Evolutionary conservation across 1,140 invertebrate species (phyloP).

Genomic region (Penaeus vannamei): DNA sequence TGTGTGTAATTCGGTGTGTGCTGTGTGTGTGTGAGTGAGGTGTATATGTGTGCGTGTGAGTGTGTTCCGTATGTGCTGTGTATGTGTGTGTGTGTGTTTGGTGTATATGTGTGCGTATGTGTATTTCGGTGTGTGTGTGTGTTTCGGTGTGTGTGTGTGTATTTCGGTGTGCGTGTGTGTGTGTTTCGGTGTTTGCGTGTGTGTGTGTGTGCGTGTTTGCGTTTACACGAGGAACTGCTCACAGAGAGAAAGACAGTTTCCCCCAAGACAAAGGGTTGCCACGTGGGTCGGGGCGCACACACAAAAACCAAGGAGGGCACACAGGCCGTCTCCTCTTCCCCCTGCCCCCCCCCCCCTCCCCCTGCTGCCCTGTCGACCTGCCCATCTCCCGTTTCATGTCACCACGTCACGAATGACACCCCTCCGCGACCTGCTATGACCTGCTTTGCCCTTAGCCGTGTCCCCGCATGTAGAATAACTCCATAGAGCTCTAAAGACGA

Average conservation of each 20-base stretch:
- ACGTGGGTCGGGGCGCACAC: too few relatives aligned
- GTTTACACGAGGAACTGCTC: not conserved
- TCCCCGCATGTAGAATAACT: too few relatives aligned
- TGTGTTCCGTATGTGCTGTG: constrained; percentile 9
- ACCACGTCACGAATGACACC: not conserved
- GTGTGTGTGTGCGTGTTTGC: constrained; percentile 4
- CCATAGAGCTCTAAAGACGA: not conserved
- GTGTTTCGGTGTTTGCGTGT: not conserved
- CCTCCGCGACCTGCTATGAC: too few relatives aligned
- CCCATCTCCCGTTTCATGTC: constrained; percentile 4
- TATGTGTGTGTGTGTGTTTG: constrained; percentile 16
- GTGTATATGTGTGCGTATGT: constrained; percentile 12
- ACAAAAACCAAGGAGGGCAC: too few relatives aligned
- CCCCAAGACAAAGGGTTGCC: not conserved
- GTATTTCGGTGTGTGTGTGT: not conserved
- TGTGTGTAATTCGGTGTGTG: not conserved
- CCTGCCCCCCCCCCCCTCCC: not conserved
- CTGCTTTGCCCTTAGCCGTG: too few relatives aligned
- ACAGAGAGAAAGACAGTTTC: not conserved
- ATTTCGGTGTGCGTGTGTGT: not conserved
- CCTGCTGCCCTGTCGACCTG: not conserved
- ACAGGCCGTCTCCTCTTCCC: too few relatives aligned
- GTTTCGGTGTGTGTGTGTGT: not conserved
- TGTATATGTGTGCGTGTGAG: constrained; percentile 9
- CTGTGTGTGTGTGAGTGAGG: not conserved